phyloP scores from a whole-genome alignment of 2,888 invertebrate genomes.

The Deroplatys truncata region DNA sequence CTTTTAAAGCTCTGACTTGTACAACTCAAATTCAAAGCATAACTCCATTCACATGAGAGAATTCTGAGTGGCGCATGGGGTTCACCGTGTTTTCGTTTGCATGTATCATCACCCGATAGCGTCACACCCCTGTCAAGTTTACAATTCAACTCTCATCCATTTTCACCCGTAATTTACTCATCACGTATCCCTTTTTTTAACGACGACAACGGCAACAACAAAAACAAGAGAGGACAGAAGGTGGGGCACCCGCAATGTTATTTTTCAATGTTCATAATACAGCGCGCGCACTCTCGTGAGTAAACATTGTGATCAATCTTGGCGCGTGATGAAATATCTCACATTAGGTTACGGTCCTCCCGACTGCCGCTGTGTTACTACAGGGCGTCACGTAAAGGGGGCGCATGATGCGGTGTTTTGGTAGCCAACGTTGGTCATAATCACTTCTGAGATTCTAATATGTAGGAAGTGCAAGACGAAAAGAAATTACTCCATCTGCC shows the following conservation, averaged over 20 bases:
- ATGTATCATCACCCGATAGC: neutral
- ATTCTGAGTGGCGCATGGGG: neutral
- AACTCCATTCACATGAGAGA: neutral
- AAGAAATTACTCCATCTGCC: no score
- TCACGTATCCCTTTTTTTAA: neutral
- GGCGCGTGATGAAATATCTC: neutral
- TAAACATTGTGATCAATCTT: conserved; percentile 11
- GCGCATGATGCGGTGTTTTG: neutral
- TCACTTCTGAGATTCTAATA: neutral
- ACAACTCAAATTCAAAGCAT: neutral
- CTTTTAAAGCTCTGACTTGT: neutral
- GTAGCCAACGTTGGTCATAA: neutral
- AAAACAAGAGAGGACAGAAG: neutral
- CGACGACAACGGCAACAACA: neutral
- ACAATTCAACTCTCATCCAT: neutral
- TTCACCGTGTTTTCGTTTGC: neutral
- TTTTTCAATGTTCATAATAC: conserved; percentile 4
- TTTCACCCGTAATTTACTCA: neutral
- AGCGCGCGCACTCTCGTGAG: neutral
- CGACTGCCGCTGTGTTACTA: neutral
- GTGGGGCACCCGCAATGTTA: neutral
- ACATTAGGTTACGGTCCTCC: neutral
- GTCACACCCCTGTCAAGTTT: neutral
- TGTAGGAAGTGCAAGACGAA: no score
- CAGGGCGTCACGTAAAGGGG: neutral